phyloP scores from a whole-genome alignment of 2,113 vertebrate genomes.

The Muntiacus reevesi region DNA sequence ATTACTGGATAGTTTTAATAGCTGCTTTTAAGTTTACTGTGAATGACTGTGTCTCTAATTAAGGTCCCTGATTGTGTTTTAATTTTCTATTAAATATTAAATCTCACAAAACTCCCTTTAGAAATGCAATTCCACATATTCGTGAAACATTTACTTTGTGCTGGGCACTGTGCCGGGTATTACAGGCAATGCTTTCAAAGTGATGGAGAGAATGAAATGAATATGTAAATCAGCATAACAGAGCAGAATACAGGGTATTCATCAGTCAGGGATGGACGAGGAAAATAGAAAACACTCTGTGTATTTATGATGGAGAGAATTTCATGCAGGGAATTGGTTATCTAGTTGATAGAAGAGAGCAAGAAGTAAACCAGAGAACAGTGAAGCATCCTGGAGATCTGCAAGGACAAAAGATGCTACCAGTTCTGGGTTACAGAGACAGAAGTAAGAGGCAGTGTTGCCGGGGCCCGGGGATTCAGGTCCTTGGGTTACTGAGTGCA shows the following conservation, averaged over 20 bases:
- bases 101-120: slow-evolving; percentile 15
- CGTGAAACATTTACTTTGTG: background rate
- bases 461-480: background rate
- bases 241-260: background rate
- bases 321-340: background rate
- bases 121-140: background rate
- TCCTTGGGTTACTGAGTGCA: background rate
- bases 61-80: slow-evolving; percentile 27
- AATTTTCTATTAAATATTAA: slow-evolving; percentile 44
- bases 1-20: slow-evolving; percentile 18
- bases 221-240: background rate
- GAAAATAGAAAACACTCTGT: background rate
- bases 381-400: background rate
- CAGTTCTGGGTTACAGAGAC: background rate
- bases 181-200: background rate
- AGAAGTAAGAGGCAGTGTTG: background rate
- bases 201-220: background rate
- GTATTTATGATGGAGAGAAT: background rate
- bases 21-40: slow-evolving; percentile 29
- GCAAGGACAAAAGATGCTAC: background rate
- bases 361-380: background rate
- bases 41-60: slow-evolving; percentile 36
- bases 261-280: background rate
- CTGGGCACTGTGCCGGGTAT: background rate
- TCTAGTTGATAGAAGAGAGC: background rate